Evolutionary conservation across 2,888 invertebrate genomes (phyloP), one percentile per base, ranked within the genome.

Genomic region (Andricus curvator): DNA sequence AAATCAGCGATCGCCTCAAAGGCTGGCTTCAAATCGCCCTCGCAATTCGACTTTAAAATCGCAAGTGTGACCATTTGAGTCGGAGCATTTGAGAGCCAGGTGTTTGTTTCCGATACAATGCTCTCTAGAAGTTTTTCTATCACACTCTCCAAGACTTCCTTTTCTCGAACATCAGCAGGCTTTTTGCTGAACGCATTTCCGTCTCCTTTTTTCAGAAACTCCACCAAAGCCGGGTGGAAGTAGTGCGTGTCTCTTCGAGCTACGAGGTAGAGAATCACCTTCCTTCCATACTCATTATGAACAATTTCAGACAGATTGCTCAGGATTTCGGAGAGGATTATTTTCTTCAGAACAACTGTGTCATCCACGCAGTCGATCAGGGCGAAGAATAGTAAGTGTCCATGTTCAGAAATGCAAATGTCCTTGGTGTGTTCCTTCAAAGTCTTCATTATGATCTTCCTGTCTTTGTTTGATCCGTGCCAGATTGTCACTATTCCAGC

Each of bases 311-410:
- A 94, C 22, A 92, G 78, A 29, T 97, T 89, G 82, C 95, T 95
- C 51, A 93, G 94, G 83, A 98, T 93, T 83, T 96, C 96, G 84
- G 95, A 94, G 17, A 97, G 93, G 65, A 97, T 94, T 1, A 96
- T 95, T 92, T 99, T 99, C 88, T 96, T 96, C 29, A 98, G 94
- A 0, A 99, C 94, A 79, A 97, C 97, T 0, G 99, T 99, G 90
- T 99, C 99, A 91, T 99, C 99, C 1, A 98, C 96, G 0, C 95
- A 94, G 91, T 99, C 99, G 85, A 99, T 95, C 84, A 99, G 94
- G 0, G 97, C 95, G 83, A 98, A 94, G 41, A 99, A 93, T 33
- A 97, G 95, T 44, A 96, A 93, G 91, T 98, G 97, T 0, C 98
- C 99, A 86, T 97, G 96, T 92, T 99, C 97, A 87, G 99, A 98